A percentile compares a stretch with the other conserved stretches of the same genome.
phyloP scores from a whole-genome alignment of 2,113 vertebrate species.

The Perccottus glenii region DNA sequence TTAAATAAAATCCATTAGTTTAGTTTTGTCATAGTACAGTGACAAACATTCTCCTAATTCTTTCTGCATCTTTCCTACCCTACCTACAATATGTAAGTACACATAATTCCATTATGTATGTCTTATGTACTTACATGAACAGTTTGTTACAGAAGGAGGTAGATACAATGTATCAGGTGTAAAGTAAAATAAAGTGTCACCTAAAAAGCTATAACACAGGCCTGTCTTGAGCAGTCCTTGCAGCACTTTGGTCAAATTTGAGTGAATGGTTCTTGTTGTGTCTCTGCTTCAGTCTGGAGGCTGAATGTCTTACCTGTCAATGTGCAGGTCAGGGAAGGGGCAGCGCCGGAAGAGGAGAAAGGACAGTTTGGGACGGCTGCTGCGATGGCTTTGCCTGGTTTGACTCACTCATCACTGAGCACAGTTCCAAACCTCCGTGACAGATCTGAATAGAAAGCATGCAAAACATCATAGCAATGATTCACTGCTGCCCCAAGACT shows the following conservation, averaged over 20 bases:
- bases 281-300: background rate
- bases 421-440: constrained; percentile 68
- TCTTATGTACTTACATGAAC: too few relatives aligned
- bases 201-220: too few relatives aligned
- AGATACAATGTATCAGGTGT: too few relatives aligned
- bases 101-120: too few relatives aligned
- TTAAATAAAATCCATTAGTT: background rate
- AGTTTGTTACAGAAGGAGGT: too few relatives aligned
- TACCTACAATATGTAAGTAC: too few relatives aligned
- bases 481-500: constrained; percentile 70
- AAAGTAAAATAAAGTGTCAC: too few relatives aligned
- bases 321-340: constrained; percentile 32
- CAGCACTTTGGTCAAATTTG: background rate
- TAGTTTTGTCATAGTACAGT: background rate
- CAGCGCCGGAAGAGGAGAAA: constrained; percentile 27
- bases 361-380: constrained; percentile 39
- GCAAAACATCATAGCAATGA: constrained; percentile 72
- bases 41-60: constrained; percentile 1
- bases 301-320: constrained; percentile 56
- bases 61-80: background rate
- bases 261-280: constrained; percentile 27
- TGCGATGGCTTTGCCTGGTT: constrained; percentile 51
- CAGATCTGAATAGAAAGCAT: constrained; percentile 75
- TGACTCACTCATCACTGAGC: constrained; percentile 68
- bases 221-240: background rate